These are phyloP conservation scores for Dicyrtomina minuta DNA, from an alignment of 2,888 invertebrate genomes.

Conservation along the genomic window DNA sequence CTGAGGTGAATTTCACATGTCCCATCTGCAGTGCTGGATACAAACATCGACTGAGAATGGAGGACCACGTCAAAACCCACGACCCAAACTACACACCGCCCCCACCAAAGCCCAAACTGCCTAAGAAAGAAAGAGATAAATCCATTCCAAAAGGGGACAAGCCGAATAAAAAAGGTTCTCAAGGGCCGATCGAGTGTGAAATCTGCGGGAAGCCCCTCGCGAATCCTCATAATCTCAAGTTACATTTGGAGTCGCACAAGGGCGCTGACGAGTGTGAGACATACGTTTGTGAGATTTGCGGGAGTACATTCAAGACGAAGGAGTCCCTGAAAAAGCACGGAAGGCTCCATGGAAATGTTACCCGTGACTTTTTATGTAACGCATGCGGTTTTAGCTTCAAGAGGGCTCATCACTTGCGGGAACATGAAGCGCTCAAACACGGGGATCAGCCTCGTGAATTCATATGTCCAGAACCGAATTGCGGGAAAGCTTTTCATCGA, in stretches of 20 bases:
- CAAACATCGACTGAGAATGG: not conserved
- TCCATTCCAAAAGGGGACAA: not conserved
- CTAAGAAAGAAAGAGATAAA: not conserved
- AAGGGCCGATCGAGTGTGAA: not conserved
- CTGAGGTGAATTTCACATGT: not conserved
- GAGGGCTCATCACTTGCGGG: not conserved
- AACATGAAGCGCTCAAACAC: not conserved
- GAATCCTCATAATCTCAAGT: not conserved
- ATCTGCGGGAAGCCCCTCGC: not conserved
- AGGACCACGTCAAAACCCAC: not conserved
- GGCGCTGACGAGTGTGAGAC: too few species aligned
- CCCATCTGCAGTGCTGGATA: not conserved
- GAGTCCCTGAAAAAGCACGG: not conserved
- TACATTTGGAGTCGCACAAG: not conserved
- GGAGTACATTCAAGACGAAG: not conserved
- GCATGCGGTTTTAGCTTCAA: not conserved
- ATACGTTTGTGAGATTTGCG: slow-evolving; percentile 1
- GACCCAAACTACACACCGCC: not conserved
- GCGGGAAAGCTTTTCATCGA: not conserved
- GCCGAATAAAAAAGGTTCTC: not conserved
- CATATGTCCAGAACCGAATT: not conserved
- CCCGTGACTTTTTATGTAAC: not conserved
- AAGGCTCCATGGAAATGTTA: not conserved
- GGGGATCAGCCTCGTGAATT: not conserved
- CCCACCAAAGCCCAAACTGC: not conserved